Base-by-base conservation (phyloP, 2,113 vertebrate genomes). In the Cyphotilapia sp. region DNA sequence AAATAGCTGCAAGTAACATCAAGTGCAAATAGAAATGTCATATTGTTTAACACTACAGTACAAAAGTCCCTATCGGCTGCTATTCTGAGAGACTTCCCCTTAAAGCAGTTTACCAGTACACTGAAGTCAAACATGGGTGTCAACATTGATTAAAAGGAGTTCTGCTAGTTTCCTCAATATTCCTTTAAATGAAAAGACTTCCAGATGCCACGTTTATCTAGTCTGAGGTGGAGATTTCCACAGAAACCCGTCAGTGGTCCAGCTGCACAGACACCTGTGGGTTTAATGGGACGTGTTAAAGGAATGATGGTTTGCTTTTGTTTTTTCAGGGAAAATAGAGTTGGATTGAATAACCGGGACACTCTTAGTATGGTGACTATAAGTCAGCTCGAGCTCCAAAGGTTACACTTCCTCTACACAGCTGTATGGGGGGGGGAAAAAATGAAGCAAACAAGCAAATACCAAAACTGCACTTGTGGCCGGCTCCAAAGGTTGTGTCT, bases 21-120 rank as follows among this genome's bases (percentile, higher is more conserved):
- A 6, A 86, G 91, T 63, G 83, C 87, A 92, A 91, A 86, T 66
- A 85, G 83, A 93, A 91, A 88, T 86, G 69, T 90, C 66, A 76
- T 27, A 56, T 78, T 51, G 81, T 84, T 84, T 38, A 74, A 78
- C 74, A 38, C 63, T 33, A 69, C 83, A 61, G 69, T 49, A 45
- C 49, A 38, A 80, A 35, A 83, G 83, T 78, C 57, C 80, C 81
- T 40, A 12, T 78, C 8, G 33, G 88, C 86, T 59, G 87, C 14
- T 76, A 82, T 11, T 8, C 81, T 8, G 29, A 66, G 49, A 86
- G 27, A 85, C 35, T 5, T 33, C 49, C 81, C 84, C 76, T 42
- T 76, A 76, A 85, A 84, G 85, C 66, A 9, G 81, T 49, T 49
- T 49, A 49, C 7, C 16, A 19, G 71, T 12, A 49, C 71, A 8